Base-by-base conservation (phyloP, 2,113 vertebrate species). In the Irena cyanogastra region DNA sequence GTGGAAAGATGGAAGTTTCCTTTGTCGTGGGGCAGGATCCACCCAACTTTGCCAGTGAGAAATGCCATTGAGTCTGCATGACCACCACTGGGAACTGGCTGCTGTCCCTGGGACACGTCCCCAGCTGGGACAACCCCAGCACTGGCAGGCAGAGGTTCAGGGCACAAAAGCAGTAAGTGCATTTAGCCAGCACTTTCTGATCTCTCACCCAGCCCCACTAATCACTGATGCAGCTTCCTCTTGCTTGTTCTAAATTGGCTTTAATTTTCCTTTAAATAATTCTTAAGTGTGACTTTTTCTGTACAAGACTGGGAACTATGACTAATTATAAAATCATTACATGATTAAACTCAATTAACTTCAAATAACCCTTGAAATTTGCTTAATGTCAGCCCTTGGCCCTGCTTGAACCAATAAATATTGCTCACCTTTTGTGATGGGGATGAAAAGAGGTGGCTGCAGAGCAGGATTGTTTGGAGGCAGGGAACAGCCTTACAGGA, bases 311-410 rank as follows among this genome's bases (percentile, higher is more conserved):
- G 93, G 96, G 94, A 96, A 90, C 87, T 94, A 93, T 96, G 94
- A 93, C 97, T 97, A 98, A 98, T 97, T 97, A 96, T 94, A 97
- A 97, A 98, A 96, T 95, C 97, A 94, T 97, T 96, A 93, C 93
- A 95, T 88, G 97, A 97, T 97, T 98, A 97, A 98, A 98, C 96
- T 97, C 97, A 98, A 98, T 98, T 98, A 98, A 97, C 98, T 98
- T 97, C 94, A 91, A 95, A 95, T 97, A 97, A 98, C 97, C 98
- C 97, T 97, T 97, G 97, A 97, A 98, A 97, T 97, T 97, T 97
- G 94, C 97, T 97, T 98, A 97, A 97, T 97, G 97, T 95, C 96
- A 96, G 95, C 97, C 97, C 86, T 93, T 96, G 95, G 97, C 97
- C 97, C 89, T 77, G 80, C 89, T 96, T 94, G 95, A 93, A 96